These are phyloP conservation scores for Sus scrofa DNA, from an alignment of 2,113 vertebrate genomes.

Conservation along the genomic window T2T-Sscrofa CM000813.6:59200501-59201000, in stretches of 20 bases:
- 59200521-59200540: not conserved
- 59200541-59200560: not conserved
- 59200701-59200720: not conserved
- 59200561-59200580: not conserved
- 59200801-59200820: not conserved
- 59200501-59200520: not conserved
- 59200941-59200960: not conserved
- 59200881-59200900: not conserved
- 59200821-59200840: not conserved
- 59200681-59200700: not conserved
- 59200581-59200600: not conserved
- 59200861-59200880: not conserved
- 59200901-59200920: not conserved
- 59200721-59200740: not conserved
- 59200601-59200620: not conserved
- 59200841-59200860: not conserved
- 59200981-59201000: slow-evolving; percentile 1
- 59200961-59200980: not conserved
- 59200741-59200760: not conserved
- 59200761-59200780: not conserved
- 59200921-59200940: not conserved
- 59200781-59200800: not conserved
- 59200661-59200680: not conserved
- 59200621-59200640: not conserved
- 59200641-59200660: not conserved